These are phyloP conservation scores for Bujurquina vittata DNA, from an alignment of 2,113 vertebrate species.

Conservation along the genomic window DNA sequence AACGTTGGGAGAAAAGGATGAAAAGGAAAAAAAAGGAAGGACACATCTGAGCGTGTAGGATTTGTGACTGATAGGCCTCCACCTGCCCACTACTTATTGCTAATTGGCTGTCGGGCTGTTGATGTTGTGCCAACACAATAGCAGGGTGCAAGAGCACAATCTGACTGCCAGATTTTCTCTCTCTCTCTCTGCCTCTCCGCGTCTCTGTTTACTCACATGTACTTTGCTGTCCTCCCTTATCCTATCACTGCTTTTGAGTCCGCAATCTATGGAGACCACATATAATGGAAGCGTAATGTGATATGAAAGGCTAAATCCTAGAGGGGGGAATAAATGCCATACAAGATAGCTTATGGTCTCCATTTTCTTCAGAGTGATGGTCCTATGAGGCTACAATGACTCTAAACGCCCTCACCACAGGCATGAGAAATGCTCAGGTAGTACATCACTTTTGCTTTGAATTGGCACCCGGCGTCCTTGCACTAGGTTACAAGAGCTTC, in stretches of 20 bases:
- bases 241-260: conserved; percentile 8
- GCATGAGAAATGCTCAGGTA: not conserved
- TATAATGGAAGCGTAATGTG: conserved; percentile 32
- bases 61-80: conserved; percentile 31
- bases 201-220: conserved; percentile 29
- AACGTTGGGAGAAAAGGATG: not conserved
- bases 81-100: conserved; percentile 54
- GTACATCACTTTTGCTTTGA: not conserved
- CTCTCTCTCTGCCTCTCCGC: not conserved
- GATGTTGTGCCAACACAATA: conserved; percentile 55
- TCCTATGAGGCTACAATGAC: conserved; percentile 11
- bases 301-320: conserved; percentile 40
- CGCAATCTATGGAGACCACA: conserved; percentile 15
- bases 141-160: conserved; percentile 35
- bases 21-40: not conserved
- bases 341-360: conserved; percentile 14
- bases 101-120: conserved; percentile 64
- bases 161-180: conserved; percentile 34
- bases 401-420: conserved; percentile 10
- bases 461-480: not conserved
- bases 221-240: conserved; percentile 25
- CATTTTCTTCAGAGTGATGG: conserved; percentile 13
- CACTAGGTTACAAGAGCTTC: not conserved
- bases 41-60: conserved; percentile 14
- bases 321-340: conserved; percentile 25